Conservation (phyloP, 2,113 vertebrate species). For the Falcunculus frontatus region DNA sequence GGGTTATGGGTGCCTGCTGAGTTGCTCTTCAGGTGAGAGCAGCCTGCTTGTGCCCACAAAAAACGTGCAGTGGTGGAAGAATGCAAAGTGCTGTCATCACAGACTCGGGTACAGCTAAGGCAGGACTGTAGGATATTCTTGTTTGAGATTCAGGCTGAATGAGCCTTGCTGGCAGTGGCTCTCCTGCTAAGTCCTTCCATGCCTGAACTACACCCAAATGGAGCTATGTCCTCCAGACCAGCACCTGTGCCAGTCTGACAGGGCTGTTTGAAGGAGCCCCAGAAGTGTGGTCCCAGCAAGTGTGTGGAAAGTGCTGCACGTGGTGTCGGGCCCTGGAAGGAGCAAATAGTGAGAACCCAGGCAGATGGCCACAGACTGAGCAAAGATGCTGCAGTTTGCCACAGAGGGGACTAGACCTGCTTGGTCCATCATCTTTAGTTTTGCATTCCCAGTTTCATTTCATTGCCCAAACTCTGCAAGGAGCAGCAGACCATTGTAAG, state of each 20-base stretch:
- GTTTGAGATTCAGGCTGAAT: background rate
- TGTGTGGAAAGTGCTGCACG: rapidly evolving
- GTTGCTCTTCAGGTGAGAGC: background rate
- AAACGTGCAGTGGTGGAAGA: background rate
- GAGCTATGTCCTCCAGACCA: background rate
- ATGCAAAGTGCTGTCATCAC: rapidly evolving
- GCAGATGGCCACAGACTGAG: background rate
- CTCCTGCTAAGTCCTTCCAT: background rate
- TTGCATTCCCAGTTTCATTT: background rate
- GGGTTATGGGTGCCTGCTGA: background rate
- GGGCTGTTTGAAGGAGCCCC: background rate
- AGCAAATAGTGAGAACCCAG: background rate
- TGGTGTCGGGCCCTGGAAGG: background rate
- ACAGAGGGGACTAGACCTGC: background rate
- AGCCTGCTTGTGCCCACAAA: background rate
- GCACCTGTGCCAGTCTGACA: background rate
- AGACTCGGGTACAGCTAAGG: background rate
- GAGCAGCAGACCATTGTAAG: background rate
- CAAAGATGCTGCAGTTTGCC: background rate
- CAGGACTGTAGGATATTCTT: background rate
- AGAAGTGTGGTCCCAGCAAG: background rate
- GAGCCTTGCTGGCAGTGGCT: background rate
- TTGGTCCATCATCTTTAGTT: background rate
- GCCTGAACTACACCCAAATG: background rate
- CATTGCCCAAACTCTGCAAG: background rate